phyloP scores from a whole-genome alignment of 1,140 invertebrate genomes.

The Cryptotermes secundus region DNA sequence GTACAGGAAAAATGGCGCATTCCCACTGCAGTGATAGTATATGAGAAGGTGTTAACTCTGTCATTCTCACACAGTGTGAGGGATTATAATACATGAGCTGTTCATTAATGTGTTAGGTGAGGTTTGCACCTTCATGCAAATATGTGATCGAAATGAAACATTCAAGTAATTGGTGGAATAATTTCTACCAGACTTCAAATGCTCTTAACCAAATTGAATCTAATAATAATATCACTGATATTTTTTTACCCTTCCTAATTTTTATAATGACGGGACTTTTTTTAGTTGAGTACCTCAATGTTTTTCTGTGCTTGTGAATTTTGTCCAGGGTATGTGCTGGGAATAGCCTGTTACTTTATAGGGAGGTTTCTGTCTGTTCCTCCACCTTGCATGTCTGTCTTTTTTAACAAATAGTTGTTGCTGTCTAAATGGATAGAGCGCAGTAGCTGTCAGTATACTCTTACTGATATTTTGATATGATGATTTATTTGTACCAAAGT shows the following conservation, averaged over 20 bases:
- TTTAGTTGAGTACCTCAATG: neutral
- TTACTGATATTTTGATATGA: neutral
- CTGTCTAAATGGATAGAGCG: neutral
- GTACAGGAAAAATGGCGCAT: neutral
- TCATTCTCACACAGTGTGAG: neutral
- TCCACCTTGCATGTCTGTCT: neutral
- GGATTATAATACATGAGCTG: neutral
- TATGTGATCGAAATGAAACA: neutral
- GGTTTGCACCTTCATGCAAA: neutral
- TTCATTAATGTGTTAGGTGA: neutral
- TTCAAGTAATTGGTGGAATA: neutral
- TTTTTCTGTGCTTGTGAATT: conserved; percentile 2
- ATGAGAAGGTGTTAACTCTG: neutral
- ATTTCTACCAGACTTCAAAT: neutral
- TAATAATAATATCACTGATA: neutral
- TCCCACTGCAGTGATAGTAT: neutral
- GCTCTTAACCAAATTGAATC: neutral
- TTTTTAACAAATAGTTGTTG: neutral
- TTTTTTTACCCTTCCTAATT: neutral
- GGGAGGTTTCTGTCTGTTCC: neutral
- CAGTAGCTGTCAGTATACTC: neutral
- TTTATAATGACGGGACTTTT: neutral
- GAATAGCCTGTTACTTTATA: neutral
- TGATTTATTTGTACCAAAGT: neutral
- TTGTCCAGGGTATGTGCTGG: neutral